These are phyloP conservation scores for Microplitis demolitor DNA, from an alignment of 1,140 invertebrate genomes.

Conservation along the genomic window DNA sequence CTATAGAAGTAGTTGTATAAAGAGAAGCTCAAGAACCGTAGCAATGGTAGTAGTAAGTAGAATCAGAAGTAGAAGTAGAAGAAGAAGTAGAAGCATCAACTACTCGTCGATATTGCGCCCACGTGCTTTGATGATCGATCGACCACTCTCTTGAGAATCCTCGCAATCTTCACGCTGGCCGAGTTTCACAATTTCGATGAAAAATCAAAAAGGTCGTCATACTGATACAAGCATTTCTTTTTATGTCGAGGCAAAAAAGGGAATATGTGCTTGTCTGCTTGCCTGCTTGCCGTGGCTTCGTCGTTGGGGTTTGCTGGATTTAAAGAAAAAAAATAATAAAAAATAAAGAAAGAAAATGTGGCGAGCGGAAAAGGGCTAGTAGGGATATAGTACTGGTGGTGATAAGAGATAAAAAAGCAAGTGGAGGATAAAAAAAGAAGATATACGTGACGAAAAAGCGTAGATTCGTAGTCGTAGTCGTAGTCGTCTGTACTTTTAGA, in stretches of 20 bases:
- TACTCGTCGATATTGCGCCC: slow-evolving; percentile 28
- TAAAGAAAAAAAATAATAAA: not conserved
- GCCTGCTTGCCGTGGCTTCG: too few species aligned
- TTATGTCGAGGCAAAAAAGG: not conserved
- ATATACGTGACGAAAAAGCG: slow-evolving; percentile 13
- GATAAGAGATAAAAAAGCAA: not conserved
- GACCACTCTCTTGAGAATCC: slow-evolving; percentile 24
- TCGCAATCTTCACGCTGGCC: slow-evolving; percentile 30
- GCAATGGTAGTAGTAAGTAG: too few species aligned
- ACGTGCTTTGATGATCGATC: slow-evolving; percentile 35
- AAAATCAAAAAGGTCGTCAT: slow-evolving; percentile 10
- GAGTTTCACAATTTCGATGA: slow-evolving; percentile 31
- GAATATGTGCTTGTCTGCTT: too few species aligned
- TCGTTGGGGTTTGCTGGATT: not conserved
- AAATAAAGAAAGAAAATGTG: not conserved
- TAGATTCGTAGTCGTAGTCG: not conserved
- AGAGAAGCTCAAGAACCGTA: too few species aligned
- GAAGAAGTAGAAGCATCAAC: too few species aligned
- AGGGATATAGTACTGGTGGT: not conserved
- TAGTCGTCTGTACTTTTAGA: not conserved
- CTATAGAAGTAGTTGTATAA: too few species aligned
- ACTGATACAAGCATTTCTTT: slow-evolving; percentile 4
- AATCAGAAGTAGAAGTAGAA: not conserved
- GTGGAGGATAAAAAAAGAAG: not conserved
- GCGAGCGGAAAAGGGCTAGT: too few species aligned